Base-by-base conservation (phyloP, 1,140 invertebrate genomes). In the Ceratitis capitata region DNA sequence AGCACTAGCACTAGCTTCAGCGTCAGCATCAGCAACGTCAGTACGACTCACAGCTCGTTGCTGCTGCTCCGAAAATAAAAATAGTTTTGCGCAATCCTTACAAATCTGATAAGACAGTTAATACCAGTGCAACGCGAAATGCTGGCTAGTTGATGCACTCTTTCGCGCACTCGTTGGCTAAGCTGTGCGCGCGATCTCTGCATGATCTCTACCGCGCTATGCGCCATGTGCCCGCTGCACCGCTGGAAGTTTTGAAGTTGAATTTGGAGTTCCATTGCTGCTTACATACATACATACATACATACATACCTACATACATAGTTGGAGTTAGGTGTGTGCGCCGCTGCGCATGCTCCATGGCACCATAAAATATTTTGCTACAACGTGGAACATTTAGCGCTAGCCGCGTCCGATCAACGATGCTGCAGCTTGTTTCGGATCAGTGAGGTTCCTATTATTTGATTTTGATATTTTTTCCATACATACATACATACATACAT, bases 81-180 rank as follows among this genome's bases (percentile, higher is more conserved):
- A 88, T 88, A 88, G 87, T 88, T 88, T 89, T 89, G 88, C 87
- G 88, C 88, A 88, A 88, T 89, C 87, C 88, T 84, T 86, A 88
- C 88, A 89, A 89, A 89, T 89, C 88, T 89, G 88, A 89, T 89
- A 89, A 89, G 88, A 78, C 88, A 86, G 88, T 89, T 89, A 89
- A 88, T 88, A 89, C 88, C 88, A 89, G 88, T 88, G 87, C 86
- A 87, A 69, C 84, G 74, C 87, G 86, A n/a, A 74, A 39, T 23
- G 69, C 35, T 42, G 19, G 19, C 69, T 74, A 23, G 69, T 42
- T 74, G 39, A 14, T 23, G 39, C 82, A 51, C 49, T 82, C 78
- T 39, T 82, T 45, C 78, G 78, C 78, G 26, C 82, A n/a, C 35
- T 29, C 45, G 49, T 29, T n/a, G 78, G 78, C 32, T 47, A 14